Conservation (phyloP, 2,797 vertebrate genomes). For the Eremophila alpestris region DNA sequence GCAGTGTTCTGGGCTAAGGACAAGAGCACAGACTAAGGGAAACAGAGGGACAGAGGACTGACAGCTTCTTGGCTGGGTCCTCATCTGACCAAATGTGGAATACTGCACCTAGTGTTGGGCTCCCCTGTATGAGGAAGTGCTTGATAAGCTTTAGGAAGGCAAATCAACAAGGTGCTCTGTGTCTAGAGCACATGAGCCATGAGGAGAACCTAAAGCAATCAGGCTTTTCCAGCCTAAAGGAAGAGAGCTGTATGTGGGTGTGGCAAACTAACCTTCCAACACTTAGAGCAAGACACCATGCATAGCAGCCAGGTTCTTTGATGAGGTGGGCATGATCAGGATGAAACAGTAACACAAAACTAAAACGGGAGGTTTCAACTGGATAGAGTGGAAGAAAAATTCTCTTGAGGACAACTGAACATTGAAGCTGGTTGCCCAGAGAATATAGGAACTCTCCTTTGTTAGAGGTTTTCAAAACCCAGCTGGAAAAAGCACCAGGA, state of each 20-base stretch:
- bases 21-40: neutral
- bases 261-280: neutral
- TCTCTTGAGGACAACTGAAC: neutral
- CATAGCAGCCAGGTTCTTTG: neutral
- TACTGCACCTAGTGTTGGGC: neutral
- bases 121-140: neutral
- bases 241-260: neutral
- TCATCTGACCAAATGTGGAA: neutral
- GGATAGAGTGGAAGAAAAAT: neutral
- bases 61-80: neutral
- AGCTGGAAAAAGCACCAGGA: neutral
- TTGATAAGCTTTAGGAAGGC: neutral
- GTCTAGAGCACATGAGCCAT: neutral
- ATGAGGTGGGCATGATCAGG: neutral
- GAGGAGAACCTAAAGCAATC: neutral
- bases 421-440: neutral
- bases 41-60: neutral
- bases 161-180: neutral
- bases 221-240: neutral
- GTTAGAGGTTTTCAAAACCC: neutral
- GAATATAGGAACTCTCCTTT: neutral
- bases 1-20: neutral
- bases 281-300: neutral
- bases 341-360: neutral
- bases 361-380: neutral